Evolutionary conservation across 2,113 vertebrate species (phyloP).

Genomic region (Canis aureus): DNA sequence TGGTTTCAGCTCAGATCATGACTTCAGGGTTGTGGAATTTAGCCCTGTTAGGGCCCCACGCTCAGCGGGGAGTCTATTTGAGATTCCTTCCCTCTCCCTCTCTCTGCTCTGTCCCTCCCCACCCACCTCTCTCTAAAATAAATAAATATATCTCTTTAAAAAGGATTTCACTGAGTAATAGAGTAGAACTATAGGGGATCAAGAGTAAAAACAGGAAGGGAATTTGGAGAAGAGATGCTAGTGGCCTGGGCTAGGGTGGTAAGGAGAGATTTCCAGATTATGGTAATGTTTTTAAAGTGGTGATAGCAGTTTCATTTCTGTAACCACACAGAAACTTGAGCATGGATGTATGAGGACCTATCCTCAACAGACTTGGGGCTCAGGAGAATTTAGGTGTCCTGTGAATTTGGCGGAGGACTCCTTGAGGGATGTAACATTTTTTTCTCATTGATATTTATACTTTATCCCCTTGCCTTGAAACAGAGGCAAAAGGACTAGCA

Average conservation of each 20-base stretch:
- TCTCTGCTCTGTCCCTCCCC: background rate
- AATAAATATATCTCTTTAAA: background rate
- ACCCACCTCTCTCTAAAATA: background rate
- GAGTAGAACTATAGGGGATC: background rate
- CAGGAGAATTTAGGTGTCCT: background rate
- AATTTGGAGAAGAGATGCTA: background rate
- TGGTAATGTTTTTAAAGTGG: slow-evolving; percentile 11
- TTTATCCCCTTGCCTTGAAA: background rate
- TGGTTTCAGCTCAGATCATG: background rate
- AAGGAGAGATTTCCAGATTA: background rate
- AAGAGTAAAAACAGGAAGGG: background rate
- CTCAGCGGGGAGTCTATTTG: background rate
- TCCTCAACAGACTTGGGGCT: background rate
- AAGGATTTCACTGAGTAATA: background rate
- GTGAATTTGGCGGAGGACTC: background rate
- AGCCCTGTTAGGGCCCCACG: background rate
- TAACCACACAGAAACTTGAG: background rate
- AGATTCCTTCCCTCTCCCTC: background rate
- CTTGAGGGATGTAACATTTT: background rate
- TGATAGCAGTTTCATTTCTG: background rate
- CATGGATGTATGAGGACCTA: background rate
- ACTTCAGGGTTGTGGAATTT: background rate
- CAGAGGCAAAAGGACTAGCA: background rate
- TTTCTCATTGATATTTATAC: background rate
- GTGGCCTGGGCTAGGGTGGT: background rate